Conservation (phyloP, 2,113 vertebrate species). For the Uropsilus gracilis region DNA sequence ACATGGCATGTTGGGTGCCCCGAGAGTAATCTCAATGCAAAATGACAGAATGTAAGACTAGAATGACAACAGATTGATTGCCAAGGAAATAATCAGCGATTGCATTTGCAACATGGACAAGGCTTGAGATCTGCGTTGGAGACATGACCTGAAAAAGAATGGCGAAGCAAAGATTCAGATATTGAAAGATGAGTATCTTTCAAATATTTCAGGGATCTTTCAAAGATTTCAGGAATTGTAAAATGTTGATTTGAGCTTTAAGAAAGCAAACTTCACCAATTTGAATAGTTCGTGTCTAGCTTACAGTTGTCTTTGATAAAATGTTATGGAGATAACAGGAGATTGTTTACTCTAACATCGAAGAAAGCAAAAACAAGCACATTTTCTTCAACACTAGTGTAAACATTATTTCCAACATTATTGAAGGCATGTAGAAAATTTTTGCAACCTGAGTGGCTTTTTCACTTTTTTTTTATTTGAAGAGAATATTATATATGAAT, state of each 20-base stretch:
- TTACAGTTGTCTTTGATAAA: not conserved
- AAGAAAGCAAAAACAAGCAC: not conserved
- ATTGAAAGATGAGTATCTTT: not conserved
- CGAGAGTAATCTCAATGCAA: not conserved
- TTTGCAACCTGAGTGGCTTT: not conserved
- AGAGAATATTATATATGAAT: not conserved
- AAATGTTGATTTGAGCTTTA: conserved; percentile 30
- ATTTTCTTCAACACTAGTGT: not conserved
- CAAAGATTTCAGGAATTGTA: not conserved
- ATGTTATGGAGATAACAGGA: not conserved
- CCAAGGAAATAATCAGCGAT: not conserved
- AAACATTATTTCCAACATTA: not conserved
- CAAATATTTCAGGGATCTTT: not conserved
- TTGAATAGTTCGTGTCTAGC: not conserved
- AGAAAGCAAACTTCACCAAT: not conserved
- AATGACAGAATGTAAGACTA: not conserved
- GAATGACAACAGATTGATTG: not conserved
- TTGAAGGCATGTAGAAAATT: not conserved
- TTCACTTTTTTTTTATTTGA: not conserved
- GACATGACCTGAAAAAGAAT: not conserved
- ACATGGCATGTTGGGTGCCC: not conserved
- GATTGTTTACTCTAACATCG: not conserved
- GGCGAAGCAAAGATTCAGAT: not conserved
- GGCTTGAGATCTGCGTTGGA: not conserved
- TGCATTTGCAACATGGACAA: not conserved